Evolutionary conservation across 2,888 invertebrate species (phyloP), one percentile per base, ranked within the genome.

Genomic region (Diloba caeruleocephala): DNA sequence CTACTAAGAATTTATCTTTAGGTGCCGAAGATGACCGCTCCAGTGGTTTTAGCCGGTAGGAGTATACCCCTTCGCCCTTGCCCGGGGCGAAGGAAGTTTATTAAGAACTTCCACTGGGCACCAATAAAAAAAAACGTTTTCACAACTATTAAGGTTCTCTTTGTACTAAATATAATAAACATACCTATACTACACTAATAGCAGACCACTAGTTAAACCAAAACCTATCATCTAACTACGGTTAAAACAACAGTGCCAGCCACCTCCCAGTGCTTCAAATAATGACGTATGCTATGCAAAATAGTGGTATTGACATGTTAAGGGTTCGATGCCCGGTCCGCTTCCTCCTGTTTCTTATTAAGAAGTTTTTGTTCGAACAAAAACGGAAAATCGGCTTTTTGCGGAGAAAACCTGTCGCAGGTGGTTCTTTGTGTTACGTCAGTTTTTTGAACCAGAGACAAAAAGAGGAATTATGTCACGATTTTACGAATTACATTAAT

Each of bases 251-350:
- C 34, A 9, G 54, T 71, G 49, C 37, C 44, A 64, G 31, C 50
- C 3, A 14, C 32, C 57, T n/a, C 52, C 21, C 53, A 59, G 28
- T 60, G 65, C 25, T 45, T 60, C 68, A 76, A 75, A 92, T 91
- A 92, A 92, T 91, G 92, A 92, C 88, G 90, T 90, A 85, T 89
- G 68, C 82, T 81, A 90, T 90, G 90, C 88, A 88, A 87, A 88
- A 83, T 80, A 82, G 82, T 66, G 69, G 82, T 90, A 88, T 88
- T 91, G 92, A 92, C 90, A 89, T 87, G 89, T 88, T 81, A 78
- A 79, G 68, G 71, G 91, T 90, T 91, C 92, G 88, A 85, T 89
- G 89, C 63, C 89, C 90, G 80, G 57, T 33, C 53, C 59, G 77
- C 76, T 81, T 84, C 86, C 85, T 85, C 74, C 78, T 79, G 82